Percentiles rank a stretch among this genome's conserved stretches.
These are phyloP conservation scores for Metridium senile DNA, from an alignment of 92 coral and sea anemone genomes.

Conservation along the genomic window DNA sequence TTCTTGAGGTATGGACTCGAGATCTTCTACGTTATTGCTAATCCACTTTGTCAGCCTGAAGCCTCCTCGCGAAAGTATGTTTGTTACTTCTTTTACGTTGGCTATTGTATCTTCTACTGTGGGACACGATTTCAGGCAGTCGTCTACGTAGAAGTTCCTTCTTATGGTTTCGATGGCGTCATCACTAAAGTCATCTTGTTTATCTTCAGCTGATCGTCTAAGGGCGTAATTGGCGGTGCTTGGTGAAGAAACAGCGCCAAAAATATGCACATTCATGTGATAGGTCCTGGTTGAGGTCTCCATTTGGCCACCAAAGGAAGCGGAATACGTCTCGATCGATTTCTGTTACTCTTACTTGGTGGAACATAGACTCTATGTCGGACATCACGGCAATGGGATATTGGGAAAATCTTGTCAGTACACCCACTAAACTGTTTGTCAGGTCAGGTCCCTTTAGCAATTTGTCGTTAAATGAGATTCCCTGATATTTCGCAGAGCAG, in stretches of 20 bases:
- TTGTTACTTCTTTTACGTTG: neutral
- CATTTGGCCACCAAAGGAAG: constrained; percentile 29
- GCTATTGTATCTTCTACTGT: constrained; percentile 6
- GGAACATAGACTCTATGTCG: constrained; percentile 16
- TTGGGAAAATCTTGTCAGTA: constrained; percentile 60
- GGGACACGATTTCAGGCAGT: constrained; percentile 12
- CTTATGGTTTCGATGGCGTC: neutral
- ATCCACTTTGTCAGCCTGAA: constrained; percentile 20
- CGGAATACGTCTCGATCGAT: neutral
- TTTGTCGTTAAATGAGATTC: constrained; percentile 41
- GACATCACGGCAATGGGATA: constrained; percentile 51
- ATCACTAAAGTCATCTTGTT: neutral
- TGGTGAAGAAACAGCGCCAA: no score
- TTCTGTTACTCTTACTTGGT: constrained; percentile 16
- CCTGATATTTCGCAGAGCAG: constrained; percentile 38
- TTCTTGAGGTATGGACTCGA: constrained; percentile 3
- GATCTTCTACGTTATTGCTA: neutral
- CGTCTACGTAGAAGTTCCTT: constrained; percentile 21
- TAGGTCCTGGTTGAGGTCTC: constrained; percentile 4
- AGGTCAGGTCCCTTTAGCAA: constrained; percentile 59
- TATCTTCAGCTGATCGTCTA: constrained; percentile 6
- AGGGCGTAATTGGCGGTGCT: constrained; percentile 8
- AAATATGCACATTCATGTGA: constrained; percentile 59
- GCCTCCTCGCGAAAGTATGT: constrained; percentile 7
- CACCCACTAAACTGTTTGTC: constrained; percentile 40